Conservation (phyloP, 2,113 vertebrate species). For the Oncorhynchus tshawytscha region DNA sequence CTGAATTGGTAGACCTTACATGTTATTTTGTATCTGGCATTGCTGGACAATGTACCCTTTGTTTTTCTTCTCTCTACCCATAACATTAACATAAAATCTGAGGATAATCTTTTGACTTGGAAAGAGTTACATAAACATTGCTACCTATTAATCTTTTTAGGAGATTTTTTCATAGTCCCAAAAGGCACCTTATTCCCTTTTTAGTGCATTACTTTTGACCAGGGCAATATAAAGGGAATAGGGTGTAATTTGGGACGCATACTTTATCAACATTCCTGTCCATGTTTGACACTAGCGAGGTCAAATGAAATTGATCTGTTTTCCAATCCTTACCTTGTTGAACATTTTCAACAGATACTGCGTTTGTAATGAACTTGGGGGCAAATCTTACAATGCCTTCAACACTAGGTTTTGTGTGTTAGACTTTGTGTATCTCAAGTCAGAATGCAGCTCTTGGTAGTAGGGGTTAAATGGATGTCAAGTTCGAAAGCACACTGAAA, state of each 20-base stretch:
- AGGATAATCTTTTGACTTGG: background rate
- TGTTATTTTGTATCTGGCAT: slow-evolving; percentile 8
- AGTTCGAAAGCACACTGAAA: background rate
- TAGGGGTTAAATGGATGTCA: background rate
- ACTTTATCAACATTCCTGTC: background rate
- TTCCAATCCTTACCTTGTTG: slow-evolving; percentile 9
- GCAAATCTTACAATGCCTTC: background rate
- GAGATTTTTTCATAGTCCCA: background rate
- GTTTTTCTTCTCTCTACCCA: background rate
- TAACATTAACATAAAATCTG: too few species aligned
- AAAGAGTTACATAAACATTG: background rate
- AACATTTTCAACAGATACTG: slow-evolving; percentile 43
- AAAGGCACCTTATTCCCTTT: too few species aligned
- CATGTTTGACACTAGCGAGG: background rate
- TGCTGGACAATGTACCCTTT: slow-evolving; percentile 17
- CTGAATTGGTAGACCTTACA: slow-evolving; percentile 1
- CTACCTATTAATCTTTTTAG: background rate
- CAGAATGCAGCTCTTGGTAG: background rate
- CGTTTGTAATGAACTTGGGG: slow-evolving; percentile 9
- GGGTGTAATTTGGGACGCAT: too few species aligned
- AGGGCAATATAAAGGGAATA: too few species aligned
- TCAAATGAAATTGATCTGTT: background rate
- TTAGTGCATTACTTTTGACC: too few species aligned
- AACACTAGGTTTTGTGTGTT: background rate
- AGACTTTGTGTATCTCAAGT: background rate